phyloP scores from a whole-genome alignment of 2,113 vertebrate genomes.

The Bombycilla garrulus region DNA sequence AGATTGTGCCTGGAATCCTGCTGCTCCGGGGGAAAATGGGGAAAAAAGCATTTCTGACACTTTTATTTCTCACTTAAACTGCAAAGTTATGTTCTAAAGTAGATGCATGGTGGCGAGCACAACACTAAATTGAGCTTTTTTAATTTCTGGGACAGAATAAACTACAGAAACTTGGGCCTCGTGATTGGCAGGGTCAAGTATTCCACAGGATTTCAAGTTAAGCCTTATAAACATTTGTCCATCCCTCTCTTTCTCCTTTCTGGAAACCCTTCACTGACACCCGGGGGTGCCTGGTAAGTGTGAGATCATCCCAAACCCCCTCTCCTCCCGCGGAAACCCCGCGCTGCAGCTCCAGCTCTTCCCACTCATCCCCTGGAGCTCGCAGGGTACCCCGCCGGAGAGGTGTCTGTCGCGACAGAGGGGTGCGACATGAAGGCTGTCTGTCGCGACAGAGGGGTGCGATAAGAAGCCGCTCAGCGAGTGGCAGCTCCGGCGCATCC shows the following conservation, averaged over 20 bases:
- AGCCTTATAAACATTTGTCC: background rate
- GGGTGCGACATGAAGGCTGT: accelerated
- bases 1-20: background rate
- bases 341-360: background rate
- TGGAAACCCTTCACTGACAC: background rate
- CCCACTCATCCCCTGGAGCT: accelerated
- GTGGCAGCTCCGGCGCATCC: background rate
- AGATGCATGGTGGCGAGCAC: background rate
- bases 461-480: accelerated
- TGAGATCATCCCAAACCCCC: background rate
- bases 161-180: background rate
- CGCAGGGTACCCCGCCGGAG: background rate
- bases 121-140: background rate
- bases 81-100: background rate
- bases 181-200: accelerated
- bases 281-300: accelerated
- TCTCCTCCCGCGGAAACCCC: accelerated
- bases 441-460: background rate
- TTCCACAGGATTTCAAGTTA: background rate
- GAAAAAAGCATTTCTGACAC: background rate
- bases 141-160: background rate
- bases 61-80: background rate
- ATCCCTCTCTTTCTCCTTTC: accelerated
- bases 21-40: accelerated
- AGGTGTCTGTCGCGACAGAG: background rate